Base-by-base conservation (phyloP, 2,113 vertebrate genomes). In the Entelurus aequoreus region DNA sequence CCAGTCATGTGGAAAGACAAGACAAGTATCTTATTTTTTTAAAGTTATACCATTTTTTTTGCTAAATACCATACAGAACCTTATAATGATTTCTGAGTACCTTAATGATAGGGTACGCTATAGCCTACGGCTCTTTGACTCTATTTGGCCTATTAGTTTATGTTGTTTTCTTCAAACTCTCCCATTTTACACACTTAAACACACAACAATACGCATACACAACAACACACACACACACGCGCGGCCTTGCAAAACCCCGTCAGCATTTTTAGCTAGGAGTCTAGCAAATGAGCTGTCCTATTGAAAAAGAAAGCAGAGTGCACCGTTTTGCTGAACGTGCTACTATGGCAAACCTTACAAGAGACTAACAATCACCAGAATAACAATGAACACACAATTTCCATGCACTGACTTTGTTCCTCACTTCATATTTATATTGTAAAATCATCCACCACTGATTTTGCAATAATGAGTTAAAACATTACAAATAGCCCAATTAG, bases 261-360 rank as follows among this genome's bases (percentile, higher is more conserved):
- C 90, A 92, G 91, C 90, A 91, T 77, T 90, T 92, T 87, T 74
- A 82, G 82, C 69, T 79, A 6, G 66, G 86, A 88, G 86, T 89
- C 87, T 90, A 86, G 91, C 87, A 92, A 91, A 92, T 92, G 90
- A 91, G 91, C 90, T 91, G 90, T 91, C 88, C 88, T 88, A 90
- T 90, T 90, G 89, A 90, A 90, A 92, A 86, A 86, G 88, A 90
- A 90, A 87, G 86, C 82, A 85, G 84, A 86, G 83, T 75, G 76
- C 80, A 84, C 84, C 63, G 75, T 84, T 79, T 83, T 82, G 83
- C 85, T 87, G 83, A 90, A 91, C 89, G 83, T 87, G 85, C 88
- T 88, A 86, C 89, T 87, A 84, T 40, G 78, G 90, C 89, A 90
- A 86, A 84, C 82, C 79, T 82, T 68, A 82, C 58, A 80, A 77